These are phyloP conservation scores for Melanostoma scalare DNA, from an alignment of 2,888 invertebrate species.

Conservation along the genomic window DNA sequence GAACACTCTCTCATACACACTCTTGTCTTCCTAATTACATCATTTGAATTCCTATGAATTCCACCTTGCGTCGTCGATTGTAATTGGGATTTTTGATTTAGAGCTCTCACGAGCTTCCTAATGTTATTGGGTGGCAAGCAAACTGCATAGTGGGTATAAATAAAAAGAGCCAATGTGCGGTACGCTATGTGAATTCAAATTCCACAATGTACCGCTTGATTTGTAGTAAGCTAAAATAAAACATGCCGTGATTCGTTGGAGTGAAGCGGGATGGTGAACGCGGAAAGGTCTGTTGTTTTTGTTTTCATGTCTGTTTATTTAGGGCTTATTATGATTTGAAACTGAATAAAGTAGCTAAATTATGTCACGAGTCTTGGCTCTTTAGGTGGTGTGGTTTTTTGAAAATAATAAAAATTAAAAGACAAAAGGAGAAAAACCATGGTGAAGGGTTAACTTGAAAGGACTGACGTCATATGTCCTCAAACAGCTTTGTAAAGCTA, in stretches of 20 bases:
- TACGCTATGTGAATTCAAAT: constrained; percentile 56
- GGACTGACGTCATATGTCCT: too few relatives aligned
- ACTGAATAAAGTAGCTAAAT: too few relatives aligned
- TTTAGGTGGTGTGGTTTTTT: too few relatives aligned
- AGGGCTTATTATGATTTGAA: too few relatives aligned
- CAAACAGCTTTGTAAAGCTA: too few relatives aligned
- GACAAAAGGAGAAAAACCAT: too few relatives aligned
- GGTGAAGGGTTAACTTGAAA: too few relatives aligned
- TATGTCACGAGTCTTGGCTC: too few relatives aligned
- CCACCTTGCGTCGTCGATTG: constrained; percentile 49
- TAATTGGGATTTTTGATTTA: constrained; percentile 64
- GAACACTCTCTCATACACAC: constrained; percentile 3
- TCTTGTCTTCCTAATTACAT: constrained; percentile 52
- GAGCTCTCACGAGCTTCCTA: constrained; percentile 52
- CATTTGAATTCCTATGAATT: constrained; percentile 60
- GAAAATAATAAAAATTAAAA: too few relatives aligned
- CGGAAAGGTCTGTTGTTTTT: background rate
- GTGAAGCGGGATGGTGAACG: background rate
- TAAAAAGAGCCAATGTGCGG: constrained; percentile 50
- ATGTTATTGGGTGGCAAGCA: constrained; percentile 48
- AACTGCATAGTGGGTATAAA: constrained; percentile 41
- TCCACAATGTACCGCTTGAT: constrained; percentile 46
- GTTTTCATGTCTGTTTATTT: too few relatives aligned
- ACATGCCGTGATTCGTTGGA: background rate
- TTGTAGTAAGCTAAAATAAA: background rate